Conservation (phyloP, 2,797 vertebrate species). For the Diplodus sargus region DNA sequence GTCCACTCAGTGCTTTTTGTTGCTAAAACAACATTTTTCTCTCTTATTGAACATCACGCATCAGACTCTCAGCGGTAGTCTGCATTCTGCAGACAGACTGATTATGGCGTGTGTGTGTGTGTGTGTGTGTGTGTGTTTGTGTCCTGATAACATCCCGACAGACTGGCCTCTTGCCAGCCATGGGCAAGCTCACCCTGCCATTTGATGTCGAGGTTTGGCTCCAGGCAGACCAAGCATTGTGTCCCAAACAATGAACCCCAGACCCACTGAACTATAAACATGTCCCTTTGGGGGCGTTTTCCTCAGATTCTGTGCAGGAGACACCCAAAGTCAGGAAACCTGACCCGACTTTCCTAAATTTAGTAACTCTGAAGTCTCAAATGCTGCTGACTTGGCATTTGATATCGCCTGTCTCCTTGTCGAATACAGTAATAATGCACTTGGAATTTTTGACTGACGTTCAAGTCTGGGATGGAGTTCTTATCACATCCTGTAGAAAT, state of each 20-base stretch:
- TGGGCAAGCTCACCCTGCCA: slow-evolving; percentile 81
- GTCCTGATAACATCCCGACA: slow-evolving; percentile 78
- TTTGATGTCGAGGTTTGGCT: slow-evolving; percentile 88
- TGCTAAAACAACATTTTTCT: slow-evolving; percentile 26
- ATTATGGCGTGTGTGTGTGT: slow-evolving; percentile 67
- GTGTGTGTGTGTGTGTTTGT: slow-evolving; percentile 58
- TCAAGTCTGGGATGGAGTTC: slow-evolving; percentile 38
- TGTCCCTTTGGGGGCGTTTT: slow-evolving; percentile 85
- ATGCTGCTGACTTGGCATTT: slow-evolving; percentile 81
- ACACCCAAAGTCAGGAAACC: slow-evolving; percentile 87
- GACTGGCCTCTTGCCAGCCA: slow-evolving; percentile 80
- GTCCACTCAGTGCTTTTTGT: slow-evolving; percentile 8
- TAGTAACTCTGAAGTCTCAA: slow-evolving; percentile 75
- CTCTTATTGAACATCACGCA: slow-evolving; percentile 30
- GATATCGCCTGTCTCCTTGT: slow-evolving; percentile 44
- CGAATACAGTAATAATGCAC: slow-evolving; percentile 50
- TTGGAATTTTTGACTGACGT: slow-evolving; percentile 50
- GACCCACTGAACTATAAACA: slow-evolving; percentile 88
- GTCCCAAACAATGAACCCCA: slow-evolving; percentile 88
- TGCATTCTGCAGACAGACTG: slow-evolving; percentile 59
- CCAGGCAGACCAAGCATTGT: slow-evolving; percentile 90
- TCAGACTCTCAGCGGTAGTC: slow-evolving; percentile 36
- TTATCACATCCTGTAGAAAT: slow-evolving; percentile 19
- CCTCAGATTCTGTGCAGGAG: slow-evolving; percentile 83
- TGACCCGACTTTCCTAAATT: slow-evolving; percentile 82